Evolutionary conservation across 2,797 vertebrate genomes (phyloP), one percentile per base, ranked within the genome.

Genomic region (Notoglanidium macrostoma): DNA sequence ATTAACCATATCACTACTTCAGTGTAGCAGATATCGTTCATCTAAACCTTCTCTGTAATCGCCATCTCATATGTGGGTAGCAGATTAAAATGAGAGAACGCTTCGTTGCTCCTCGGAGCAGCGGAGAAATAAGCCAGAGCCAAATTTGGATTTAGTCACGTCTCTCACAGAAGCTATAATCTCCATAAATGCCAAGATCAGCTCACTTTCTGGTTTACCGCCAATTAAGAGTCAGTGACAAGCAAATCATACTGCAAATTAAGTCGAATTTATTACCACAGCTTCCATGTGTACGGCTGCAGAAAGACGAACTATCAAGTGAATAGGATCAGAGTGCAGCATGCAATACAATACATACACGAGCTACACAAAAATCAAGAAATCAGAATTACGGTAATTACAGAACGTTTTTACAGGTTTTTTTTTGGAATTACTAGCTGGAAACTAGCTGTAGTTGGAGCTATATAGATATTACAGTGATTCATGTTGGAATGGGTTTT

Each of bases 131-230:
- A 40, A 59, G 32, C 55, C 32, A 23, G 32, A 80, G 9, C 32
- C 55, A 59, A 80, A 80, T 80, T 19, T 51, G 80, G 59, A 21
- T 51, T 83, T 81, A 61, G 55, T 63, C 55, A 63, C 57, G 23
- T 63, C 46, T 65, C 40, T 83, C 61, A 29, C n/a, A 29, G 80
- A 67, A 65, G 55, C 59, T n/a, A 67, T 83, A 67, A 83, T 83
- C 35, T 83, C 44, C 40, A 80, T 59, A 80, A 80, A 23, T 17
- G 65, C 67, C 26, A 73, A 72, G 46, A 86, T 54, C 46, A 73
- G 74, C 29, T 86, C 85, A n/a, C 35, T 55, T 86, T 68, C 32
- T 72, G 51, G 26, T 57, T 70, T 85, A 32, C 7, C 21, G 7
- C 57, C n/a, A 79, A 79, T 59, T 79, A 79, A 59, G 77, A 19